Evolutionary conservation across 2,113 vertebrate genomes (phyloP).

Genomic region (Calonectris borealis): DNA sequence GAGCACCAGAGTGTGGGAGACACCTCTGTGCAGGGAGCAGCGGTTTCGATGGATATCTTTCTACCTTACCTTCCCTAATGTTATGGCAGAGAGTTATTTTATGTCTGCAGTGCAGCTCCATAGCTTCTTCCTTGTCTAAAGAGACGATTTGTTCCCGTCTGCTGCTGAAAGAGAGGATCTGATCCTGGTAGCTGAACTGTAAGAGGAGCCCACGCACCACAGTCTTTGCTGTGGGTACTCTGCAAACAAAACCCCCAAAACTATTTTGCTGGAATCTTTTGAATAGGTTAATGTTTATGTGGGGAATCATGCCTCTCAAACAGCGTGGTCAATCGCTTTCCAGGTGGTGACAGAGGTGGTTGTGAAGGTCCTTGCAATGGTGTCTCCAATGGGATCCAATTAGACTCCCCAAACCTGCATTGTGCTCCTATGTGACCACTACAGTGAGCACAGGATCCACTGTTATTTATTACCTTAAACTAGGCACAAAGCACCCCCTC

Average conservation of each 20-base stretch:
- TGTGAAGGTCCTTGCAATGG: not conserved
- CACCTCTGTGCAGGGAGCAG: not conserved
- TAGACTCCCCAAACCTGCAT: not conserved
- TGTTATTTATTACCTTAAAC: not conserved
- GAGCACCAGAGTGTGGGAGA: not conserved
- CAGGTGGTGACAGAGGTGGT: not conserved
- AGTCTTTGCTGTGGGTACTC: not conserved
- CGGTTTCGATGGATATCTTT: not conserved
- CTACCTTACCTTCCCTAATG: not conserved
- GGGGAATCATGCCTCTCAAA: not conserved
- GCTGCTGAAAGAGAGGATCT: not conserved
- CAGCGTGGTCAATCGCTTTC: accelerated
- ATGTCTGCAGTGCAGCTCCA: not conserved
- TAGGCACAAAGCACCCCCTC: not conserved
- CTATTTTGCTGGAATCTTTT: not conserved
- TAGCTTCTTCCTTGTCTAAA: not conserved
- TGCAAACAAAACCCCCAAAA: not conserved
- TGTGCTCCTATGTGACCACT: not conserved
- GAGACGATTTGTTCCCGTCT: not conserved
- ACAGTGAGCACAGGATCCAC: not conserved
- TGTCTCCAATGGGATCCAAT: not conserved
- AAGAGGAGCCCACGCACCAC: not conserved
- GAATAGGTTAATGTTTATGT: not conserved
- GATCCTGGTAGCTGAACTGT: not conserved
- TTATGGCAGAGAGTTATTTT: not conserved